Percentiles rank a stretch among this genome's conserved stretches.
phyloP scores from a whole-genome alignment of 2,113 vertebrate genomes.

The human (Homo sapiens) region DNA sequence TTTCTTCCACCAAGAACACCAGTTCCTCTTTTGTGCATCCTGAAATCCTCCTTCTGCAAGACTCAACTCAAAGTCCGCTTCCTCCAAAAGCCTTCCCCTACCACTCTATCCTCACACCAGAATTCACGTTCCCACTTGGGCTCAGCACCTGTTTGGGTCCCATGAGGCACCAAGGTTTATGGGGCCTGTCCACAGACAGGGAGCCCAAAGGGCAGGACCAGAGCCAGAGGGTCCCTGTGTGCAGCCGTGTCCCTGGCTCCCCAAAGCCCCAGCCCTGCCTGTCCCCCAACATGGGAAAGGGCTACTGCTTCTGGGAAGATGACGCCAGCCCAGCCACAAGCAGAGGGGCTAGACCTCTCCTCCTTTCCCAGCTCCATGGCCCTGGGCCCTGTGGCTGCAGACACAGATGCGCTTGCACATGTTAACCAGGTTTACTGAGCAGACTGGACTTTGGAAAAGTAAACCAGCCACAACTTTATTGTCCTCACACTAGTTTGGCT shows the following conservation, averaged over 20 bases:
- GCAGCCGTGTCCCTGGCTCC: background rate
- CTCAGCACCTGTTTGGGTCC: background rate
- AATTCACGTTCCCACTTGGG: background rate
- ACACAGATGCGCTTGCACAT: background rate
- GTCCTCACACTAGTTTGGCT: background rate
- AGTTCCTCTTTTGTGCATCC: background rate
- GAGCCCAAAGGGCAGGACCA: background rate
- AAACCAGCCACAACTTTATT: background rate
- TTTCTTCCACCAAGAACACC: background rate
- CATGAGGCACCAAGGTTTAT: fast-evolving
- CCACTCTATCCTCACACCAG: fast-evolving
- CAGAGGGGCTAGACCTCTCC: background rate
- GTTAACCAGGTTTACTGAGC: background rate
- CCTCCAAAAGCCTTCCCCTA: background rate
- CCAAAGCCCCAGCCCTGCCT: background rate
- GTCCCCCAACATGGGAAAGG: background rate
- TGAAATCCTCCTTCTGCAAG: background rate
- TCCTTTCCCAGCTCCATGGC: background rate
- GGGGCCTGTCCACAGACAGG: background rate
- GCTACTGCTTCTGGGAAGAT: background rate
- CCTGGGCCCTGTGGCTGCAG: background rate
- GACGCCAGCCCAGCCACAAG: background rate
- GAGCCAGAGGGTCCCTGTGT: too few relatives aligned
- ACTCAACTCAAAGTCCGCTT: background rate
- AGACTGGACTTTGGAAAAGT: background rate